Conservation (phyloP, 2,888 invertebrate genomes). For the Sturmia bella region DNA sequence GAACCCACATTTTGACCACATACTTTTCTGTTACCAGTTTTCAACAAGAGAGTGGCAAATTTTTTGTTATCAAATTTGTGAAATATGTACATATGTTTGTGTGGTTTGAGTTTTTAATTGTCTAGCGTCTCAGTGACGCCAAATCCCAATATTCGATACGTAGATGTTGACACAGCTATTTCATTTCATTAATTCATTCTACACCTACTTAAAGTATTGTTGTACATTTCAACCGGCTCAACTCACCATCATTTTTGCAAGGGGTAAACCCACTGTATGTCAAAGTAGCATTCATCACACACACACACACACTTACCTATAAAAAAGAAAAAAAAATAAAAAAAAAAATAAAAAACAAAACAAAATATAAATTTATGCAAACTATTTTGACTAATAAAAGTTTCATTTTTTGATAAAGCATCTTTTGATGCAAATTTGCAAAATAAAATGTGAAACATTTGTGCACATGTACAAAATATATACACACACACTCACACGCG, state of each 20-base stretch:
- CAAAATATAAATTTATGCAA: not conserved
- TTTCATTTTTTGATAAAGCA: not conserved
- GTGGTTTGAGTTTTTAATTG: not conserved
- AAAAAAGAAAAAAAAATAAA: not conserved
- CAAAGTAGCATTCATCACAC: not conserved
- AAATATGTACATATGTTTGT: constrained; percentile 11
- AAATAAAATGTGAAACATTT: too few relatives aligned
- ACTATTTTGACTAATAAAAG: not conserved
- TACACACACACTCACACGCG: too few relatives aligned
- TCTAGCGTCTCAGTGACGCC: constrained; percentile 71
- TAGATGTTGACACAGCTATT: constrained; percentile 4
- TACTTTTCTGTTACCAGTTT: constrained; percentile 18
- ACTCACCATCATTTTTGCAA: constrained; percentile 18
- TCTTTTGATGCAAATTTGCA: too few relatives aligned
- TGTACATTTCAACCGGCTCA: constrained; percentile 21
- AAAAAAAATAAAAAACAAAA: not conserved
- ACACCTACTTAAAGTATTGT: constrained; percentile 15
- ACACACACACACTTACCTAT: too few relatives aligned
- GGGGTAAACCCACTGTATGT: constrained; percentile 22
- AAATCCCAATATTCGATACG: constrained; percentile 23
- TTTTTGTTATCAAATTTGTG: constrained; percentile 58
- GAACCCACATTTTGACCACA: constrained; percentile 3
- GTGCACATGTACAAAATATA: too few relatives aligned
- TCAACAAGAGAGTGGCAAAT: constrained; percentile 74
- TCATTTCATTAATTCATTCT: constrained; percentile 14